Conservation (phyloP, 2,113 vertebrate genomes). For the Cathartes aura region DNA sequence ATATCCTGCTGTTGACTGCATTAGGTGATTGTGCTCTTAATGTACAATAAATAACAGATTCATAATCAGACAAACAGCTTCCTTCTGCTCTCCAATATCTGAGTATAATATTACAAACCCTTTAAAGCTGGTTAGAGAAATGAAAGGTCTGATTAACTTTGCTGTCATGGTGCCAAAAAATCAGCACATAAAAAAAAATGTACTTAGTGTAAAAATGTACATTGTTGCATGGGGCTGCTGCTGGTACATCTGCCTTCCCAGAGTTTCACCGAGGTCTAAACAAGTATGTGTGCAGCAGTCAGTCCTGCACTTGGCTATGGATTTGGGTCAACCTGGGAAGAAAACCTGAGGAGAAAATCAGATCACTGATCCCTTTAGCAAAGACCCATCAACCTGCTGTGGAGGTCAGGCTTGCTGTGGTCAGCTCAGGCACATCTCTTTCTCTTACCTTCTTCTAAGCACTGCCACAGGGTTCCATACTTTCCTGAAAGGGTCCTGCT, state of each 20-base stretch:
- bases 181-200: neutral
- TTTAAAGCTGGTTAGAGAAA: constrained; percentile 31
- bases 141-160: constrained; percentile 36
- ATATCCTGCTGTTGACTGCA: neutral
- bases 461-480: neutral
- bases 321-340: neutral
- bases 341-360: neutral
- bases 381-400: neutral
- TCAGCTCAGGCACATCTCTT: neutral
- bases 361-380: neutral
- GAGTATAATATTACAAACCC: constrained; percentile 56
- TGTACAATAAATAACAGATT: constrained; percentile 23
- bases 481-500: neutral
- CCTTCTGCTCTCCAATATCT: neutral
- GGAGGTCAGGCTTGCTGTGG: neutral
- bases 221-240: neutral
- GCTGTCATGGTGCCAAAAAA: constrained; percentile 23
- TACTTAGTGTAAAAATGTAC: neutral
- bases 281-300: neutral
- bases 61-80: constrained; percentile 49
- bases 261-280: neutral
- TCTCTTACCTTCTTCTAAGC: neutral
- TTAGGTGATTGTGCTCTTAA: neutral
- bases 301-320: neutral
- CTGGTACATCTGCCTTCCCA: neutral